Evolutionary conservation across 2,797 vertebrate species (phyloP).

Genomic region (Streptopelia turtur): DNA sequence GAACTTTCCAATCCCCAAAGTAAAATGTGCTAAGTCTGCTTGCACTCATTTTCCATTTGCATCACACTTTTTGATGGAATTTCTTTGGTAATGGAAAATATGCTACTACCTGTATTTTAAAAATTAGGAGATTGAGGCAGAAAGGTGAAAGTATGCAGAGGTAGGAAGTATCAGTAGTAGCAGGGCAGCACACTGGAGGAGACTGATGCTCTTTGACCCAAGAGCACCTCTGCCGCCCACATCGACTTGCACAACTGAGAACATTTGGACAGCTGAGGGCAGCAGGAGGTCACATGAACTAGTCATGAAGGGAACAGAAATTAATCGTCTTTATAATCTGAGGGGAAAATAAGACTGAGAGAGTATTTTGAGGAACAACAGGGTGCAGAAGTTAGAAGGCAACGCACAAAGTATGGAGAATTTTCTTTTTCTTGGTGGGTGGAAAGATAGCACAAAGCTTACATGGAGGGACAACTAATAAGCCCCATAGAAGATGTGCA

Average conservation of each 20-base stretch:
- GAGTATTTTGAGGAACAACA: neutral
- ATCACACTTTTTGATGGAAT: neutral
- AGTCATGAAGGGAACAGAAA: neutral
- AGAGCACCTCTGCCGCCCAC: neutral
- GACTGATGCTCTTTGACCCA: neutral
- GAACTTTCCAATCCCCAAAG: neutral
- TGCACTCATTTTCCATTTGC: neutral
- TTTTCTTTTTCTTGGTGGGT: neutral
- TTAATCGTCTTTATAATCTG: neutral
- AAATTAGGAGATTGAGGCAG: neutral
- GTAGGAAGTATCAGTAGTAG: neutral
- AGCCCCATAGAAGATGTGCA: accelerated
- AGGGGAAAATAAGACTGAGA: neutral
- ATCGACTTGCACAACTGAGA: neutral
- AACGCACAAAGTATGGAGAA: neutral
- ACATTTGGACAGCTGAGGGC: neutral
- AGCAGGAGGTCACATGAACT: neutral
- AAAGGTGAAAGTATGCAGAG: neutral
- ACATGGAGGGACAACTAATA: neutral
- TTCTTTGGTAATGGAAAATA: neutral
- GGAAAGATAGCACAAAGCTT: neutral
- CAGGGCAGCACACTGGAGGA: neutral
- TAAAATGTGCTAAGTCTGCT: neutral
- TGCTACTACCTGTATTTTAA: neutral
- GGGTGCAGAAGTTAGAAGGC: neutral